A percentile compares a stretch with the other conserved stretches of the same genome.
Evolutionary conservation across 2,113 vertebrate genomes (phyloP).

Genomic region (Saguinus imperator): DNA sequence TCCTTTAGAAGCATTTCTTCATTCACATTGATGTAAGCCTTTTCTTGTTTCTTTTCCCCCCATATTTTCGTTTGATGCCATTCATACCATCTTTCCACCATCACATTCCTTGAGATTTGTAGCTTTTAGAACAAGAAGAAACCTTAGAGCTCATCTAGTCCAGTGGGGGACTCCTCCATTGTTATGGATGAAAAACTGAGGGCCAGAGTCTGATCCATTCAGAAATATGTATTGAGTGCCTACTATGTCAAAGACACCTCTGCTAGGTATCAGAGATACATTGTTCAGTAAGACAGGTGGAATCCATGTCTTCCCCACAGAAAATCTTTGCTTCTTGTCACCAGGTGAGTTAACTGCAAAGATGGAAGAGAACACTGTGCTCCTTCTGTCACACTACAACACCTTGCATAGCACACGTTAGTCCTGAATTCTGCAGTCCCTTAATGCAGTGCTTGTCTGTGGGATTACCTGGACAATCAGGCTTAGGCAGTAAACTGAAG

Average conservation of each 20-base stretch:
- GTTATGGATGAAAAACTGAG: neutral
- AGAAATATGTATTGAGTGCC: no score
- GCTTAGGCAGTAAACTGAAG: neutral
- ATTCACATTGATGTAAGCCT: neutral
- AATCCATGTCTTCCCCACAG: neutral
- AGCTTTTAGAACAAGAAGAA: neutral
- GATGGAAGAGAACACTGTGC: neutral
- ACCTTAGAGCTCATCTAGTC: neutral
- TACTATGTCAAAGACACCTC: no score
- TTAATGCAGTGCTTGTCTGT: neutral
- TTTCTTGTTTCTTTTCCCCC: neutral
- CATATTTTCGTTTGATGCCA: neutral
- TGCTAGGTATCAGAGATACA: neutral
- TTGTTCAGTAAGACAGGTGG: neutral
- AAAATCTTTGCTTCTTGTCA: neutral
- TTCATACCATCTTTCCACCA: neutral
- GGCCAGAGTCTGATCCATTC: neutral
- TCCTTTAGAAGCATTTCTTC: neutral
- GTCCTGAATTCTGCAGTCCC: neutral
- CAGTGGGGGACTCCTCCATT: neutral
- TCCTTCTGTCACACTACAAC: neutral
- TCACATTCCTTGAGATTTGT: neutral
- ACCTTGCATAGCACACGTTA: accelerated
- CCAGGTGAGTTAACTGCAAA: neutral
- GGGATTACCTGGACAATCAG: neutral